Evolutionary conservation across 2,888 invertebrate species (phyloP).

Genomic region (Zelleria hepariella): DNA sequence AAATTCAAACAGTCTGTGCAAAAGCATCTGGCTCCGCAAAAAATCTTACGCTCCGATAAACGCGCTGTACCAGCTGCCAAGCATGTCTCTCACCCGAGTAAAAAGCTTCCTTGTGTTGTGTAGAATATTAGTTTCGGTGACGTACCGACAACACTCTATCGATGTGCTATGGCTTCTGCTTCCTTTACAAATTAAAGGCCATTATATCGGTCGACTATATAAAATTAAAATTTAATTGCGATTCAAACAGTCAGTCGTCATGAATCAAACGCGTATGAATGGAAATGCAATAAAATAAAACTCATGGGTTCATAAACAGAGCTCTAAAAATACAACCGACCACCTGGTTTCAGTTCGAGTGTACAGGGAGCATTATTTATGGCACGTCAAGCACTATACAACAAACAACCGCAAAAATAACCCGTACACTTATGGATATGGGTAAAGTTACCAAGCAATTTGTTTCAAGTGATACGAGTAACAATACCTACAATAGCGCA

Average conservation of each 20-base stretch:
- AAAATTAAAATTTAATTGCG: neutral
- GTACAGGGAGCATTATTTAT: conserved; percentile 57
- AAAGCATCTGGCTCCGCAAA: conserved; percentile 48
- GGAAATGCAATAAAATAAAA: conserved; percentile 50
- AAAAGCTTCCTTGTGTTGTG: conserved; percentile 7
- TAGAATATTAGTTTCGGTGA: no score
- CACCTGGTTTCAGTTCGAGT: conserved; percentile 61
- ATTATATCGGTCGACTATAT: neutral
- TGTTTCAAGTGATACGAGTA: no score
- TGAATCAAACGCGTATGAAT: conserved; percentile 50
- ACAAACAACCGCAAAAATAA: conserved; percentile 60
- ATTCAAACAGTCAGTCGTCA: conserved; percentile 24
- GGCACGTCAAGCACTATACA: conserved; percentile 42
- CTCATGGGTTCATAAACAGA: conserved; percentile 51
- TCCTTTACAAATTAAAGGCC: neutral
- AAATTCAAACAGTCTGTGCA: conserved; percentile 48
- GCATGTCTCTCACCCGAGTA: conserved; percentile 7
- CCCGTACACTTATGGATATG: conserved; percentile 25
- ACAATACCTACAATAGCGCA: neutral
- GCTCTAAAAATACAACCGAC: conserved; percentile 56
- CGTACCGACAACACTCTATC: no score
- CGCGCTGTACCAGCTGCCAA: conserved; percentile 48
- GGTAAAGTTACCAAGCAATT: no score
- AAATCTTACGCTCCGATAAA: conserved; percentile 58
- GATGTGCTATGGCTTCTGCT: neutral